phyloP scores from a whole-genome alignment of 2,113 vertebrate genomes.

The Poeciliopsis turrubarensis region DNA sequence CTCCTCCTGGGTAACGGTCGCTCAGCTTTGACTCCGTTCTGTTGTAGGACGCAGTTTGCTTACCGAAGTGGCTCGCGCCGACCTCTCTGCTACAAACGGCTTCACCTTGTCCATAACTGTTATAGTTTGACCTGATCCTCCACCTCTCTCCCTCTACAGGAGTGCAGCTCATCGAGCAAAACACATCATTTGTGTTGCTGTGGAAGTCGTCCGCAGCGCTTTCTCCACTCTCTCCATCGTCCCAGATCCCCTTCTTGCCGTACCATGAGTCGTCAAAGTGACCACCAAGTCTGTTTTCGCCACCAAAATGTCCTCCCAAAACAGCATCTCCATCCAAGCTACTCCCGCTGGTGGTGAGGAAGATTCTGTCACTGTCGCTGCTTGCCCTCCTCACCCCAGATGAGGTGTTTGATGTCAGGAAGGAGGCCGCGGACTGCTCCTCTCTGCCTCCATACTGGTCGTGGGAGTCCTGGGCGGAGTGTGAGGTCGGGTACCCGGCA shows the following conservation, averaged over 20 bases:
- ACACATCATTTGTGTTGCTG: constrained; percentile 30
- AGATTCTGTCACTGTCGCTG: constrained; percentile 11
- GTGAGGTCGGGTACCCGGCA: constrained; percentile 37
- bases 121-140: constrained; percentile 32
- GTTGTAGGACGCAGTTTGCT: constrained; percentile 15
- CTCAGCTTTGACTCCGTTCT: constrained; percentile 36
- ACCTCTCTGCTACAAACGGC: constrained; percentile 35
- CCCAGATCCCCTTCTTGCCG: constrained; percentile 52
- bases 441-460: constrained; percentile 35
- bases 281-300: background rate
- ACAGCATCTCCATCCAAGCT: constrained; percentile 38
- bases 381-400: constrained; percentile 15
- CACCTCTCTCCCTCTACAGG: constrained; percentile 25
- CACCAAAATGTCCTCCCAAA: constrained; percentile 36
- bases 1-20: constrained; percentile 44
- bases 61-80: constrained; percentile 9
- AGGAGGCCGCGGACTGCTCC: constrained; percentile 25
- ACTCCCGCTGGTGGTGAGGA: constrained; percentile 17
- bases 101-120: constrained; percentile 28
- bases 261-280: constrained; percentile 50
- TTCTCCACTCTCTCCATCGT: constrained; percentile 38
- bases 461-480: constrained; percentile 35
- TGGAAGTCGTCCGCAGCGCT: constrained; percentile 30
- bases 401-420: constrained; percentile 6
- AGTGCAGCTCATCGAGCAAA: constrained; percentile 28